Evolutionary conservation across 2,888 invertebrate species (phyloP).

Genomic region (Bombylius discolor): DNA sequence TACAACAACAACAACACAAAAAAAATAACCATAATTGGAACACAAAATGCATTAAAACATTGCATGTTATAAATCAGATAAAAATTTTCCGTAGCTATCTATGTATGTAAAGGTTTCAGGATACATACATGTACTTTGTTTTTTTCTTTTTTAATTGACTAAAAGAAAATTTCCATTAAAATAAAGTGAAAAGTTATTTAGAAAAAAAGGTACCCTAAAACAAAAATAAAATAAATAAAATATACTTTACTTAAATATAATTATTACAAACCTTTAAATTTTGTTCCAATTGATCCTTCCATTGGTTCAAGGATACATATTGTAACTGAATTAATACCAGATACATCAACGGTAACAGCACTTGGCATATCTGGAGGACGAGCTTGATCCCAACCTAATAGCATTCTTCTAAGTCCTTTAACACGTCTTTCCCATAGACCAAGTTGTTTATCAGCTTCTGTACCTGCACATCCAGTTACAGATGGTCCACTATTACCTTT

Average conservation of each 20-base stretch:
- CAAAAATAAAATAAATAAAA: constrained; percentile 9
- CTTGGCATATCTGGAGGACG: constrained; percentile 70
- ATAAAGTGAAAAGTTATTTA: too few species aligned
- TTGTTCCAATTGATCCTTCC: constrained; percentile 73
- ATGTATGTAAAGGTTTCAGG: too few species aligned
- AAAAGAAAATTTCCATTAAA: too few species aligned
- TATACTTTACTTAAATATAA: too few species aligned
- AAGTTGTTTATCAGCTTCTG: constrained; percentile 68
- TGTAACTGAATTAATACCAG: constrained; percentile 47
- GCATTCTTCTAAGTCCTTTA: constrained; percentile 47
- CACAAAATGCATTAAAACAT: too few species aligned
- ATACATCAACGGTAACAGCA: constrained; percentile 56
- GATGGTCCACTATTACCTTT: constrained; percentile 34
- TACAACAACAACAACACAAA: too few species aligned
- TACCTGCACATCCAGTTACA: constrained; percentile 58
- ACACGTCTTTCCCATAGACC: constrained; percentile 71
- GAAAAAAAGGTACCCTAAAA: too few species aligned
- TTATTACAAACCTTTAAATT: constrained; percentile 77
- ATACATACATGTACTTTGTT: too few species aligned
- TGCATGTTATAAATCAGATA: too few species aligned
- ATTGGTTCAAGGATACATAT: constrained; percentile 58
- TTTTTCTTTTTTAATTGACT: too few species aligned
- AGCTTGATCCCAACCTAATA: constrained; percentile 77
- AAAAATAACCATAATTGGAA: too few species aligned
- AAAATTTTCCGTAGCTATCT: too few species aligned